Conservation (phyloP, 2,113 vertebrate species). For the Urocolius indicus region DNA sequence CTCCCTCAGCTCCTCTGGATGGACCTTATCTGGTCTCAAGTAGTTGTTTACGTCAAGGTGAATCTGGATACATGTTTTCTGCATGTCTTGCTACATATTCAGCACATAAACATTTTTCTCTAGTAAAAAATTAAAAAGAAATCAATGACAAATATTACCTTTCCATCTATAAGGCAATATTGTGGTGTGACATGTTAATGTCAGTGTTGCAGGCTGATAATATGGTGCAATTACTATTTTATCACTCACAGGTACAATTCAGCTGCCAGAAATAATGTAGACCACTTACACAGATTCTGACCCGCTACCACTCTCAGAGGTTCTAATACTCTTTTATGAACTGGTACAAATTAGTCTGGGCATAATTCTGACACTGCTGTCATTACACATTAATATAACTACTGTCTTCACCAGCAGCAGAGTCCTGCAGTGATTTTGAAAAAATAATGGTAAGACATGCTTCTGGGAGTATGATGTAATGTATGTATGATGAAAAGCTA, state of each 20-base stretch:
- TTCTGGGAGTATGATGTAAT: not conserved
- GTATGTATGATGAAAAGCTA: not conserved
- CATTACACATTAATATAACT: not conserved
- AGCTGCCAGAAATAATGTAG: slow-evolving; percentile 20
- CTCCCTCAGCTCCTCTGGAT: too few species aligned
- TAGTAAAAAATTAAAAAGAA: slow-evolving; percentile 40
- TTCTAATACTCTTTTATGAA: not conserved
- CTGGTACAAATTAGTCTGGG: not conserved
- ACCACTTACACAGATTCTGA: not conserved
- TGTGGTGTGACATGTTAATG: not conserved
- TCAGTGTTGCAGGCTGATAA: not conserved
- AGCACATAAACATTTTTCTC: not conserved
- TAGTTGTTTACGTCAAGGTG: too few species aligned
- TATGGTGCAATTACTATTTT: not conserved
- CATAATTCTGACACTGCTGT: not conserved
- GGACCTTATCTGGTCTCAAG: too few species aligned
- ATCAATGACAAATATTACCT: not conserved
- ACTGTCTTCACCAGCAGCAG: not conserved
- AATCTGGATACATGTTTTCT: too few species aligned
- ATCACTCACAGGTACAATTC: not conserved
- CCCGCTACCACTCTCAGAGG: not conserved
- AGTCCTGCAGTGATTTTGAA: not conserved
- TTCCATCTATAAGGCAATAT: not conserved
- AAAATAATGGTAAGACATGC: not conserved
- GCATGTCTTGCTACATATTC: too few species aligned